A percentile compares a stretch with the other conserved stretches of the same genome.
phyloP scores from a whole-genome alignment of 2,888 invertebrate genomes.

The Stictocephala bisonia region DNA sequence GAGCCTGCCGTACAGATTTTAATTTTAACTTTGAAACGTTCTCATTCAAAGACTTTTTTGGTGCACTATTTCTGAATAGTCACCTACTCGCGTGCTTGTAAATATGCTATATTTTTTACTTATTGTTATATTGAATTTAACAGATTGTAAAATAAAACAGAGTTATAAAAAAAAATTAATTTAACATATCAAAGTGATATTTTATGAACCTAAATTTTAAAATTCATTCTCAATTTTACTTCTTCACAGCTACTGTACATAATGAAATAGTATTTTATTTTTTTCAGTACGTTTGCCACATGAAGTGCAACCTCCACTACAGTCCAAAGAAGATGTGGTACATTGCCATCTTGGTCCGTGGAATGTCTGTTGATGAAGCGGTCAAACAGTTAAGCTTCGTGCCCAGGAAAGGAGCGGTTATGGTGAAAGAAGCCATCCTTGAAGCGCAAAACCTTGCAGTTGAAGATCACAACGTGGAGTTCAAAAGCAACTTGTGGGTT shows the following conservation, averaged over 20 bases:
- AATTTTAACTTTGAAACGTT: no score
- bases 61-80: no score
- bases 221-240: neutral
- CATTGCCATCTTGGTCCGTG: slow-evolving; percentile 85
- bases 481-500: slow-evolving; percentile 94
- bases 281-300: slow-evolving; percentile 89
- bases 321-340: slow-evolving; percentile 96
- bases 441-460: slow-evolving; percentile 93
- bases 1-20: no score
- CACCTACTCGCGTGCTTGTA: no score
- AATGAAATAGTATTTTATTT: slow-evolving; percentile 38
- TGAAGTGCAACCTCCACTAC: slow-evolving; percentile 86
- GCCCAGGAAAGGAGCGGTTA: slow-evolving; percentile 79
- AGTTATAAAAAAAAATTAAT: no score
- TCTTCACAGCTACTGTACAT: neutral
- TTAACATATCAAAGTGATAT: neutral
- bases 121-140: no score
- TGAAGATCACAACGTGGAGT: slow-evolving; percentile 92
- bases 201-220: neutral
- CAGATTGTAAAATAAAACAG: no score
- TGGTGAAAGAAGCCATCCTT: slow-evolving; percentile 80
- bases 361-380: slow-evolving; percentile 95
- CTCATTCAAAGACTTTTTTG: no score
- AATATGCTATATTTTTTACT: no score
- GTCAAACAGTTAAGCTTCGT: slow-evolving; percentile 89